Evolutionary conservation across 2,113 vertebrate species (phyloP).

Genomic region (Megaptera novaeangliae): DNA sequence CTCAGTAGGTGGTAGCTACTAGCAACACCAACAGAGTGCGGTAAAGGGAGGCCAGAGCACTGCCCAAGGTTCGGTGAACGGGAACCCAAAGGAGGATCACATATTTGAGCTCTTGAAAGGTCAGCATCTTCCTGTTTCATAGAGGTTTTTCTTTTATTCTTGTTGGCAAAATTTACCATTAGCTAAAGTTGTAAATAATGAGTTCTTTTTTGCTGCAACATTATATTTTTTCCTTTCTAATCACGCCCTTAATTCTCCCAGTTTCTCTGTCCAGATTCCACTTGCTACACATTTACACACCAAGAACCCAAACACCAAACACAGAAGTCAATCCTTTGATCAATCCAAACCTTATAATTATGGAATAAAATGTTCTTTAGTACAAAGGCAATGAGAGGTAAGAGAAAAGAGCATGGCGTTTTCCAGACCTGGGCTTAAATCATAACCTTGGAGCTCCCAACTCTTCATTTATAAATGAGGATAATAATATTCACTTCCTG

Average conservation of each 20-base stretch:
- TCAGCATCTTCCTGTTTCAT: background rate
- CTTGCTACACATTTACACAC: background rate
- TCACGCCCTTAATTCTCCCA: background rate
- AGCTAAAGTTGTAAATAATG: background rate
- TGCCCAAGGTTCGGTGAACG: background rate
- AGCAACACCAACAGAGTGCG: background rate
- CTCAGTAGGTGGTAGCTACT: background rate
- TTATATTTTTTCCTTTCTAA: background rate
- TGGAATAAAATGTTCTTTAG: constrained; percentile 32
- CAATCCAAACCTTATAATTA: constrained; percentile 20
- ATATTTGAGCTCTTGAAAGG: background rate
- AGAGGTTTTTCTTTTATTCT: background rate
- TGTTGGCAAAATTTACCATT: background rate
- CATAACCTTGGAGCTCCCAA: background rate
- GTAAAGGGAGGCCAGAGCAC: background rate
- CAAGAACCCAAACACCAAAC: constrained; percentile 7
- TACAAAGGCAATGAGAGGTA: background rate
- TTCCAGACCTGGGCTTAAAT: constrained; percentile 3
- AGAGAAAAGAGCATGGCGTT: background rate
- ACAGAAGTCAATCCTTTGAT: constrained; percentile 26
- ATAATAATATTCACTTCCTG: background rate
- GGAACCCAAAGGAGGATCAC: background rate
- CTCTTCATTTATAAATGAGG: background rate
- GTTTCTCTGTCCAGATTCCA: background rate
- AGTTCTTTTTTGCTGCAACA: background rate